Conservation (phyloP, 2,113 vertebrate species). For the Oncorhynchus keta region DNA sequence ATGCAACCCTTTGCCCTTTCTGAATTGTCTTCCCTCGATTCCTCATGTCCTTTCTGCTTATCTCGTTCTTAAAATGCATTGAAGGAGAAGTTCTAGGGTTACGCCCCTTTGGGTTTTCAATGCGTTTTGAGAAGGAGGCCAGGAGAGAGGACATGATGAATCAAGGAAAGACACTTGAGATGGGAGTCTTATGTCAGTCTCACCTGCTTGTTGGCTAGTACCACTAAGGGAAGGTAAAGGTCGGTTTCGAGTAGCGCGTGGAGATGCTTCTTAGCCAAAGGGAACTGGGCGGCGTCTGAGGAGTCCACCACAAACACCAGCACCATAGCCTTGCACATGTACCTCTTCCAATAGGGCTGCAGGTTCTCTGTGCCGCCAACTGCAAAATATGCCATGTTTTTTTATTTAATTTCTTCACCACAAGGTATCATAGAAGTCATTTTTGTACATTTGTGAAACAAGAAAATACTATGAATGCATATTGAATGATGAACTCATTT, state of each 20-base stretch:
- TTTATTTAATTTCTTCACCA: not conserved
- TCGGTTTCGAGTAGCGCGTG: slow-evolving; percentile 78
- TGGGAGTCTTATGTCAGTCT: slow-evolving; percentile 25
- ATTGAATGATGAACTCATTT: not conserved
- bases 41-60: no score
- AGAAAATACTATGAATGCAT: not conserved
- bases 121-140: not conserved
- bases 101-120: no score
- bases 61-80: no score
- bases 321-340: slow-evolving; percentile 79
- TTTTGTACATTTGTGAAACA: not conserved
- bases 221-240: slow-evolving; percentile 82
- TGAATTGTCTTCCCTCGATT: no score
- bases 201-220: slow-evolving; percentile 97
- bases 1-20: no score
- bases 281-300: slow-evolving; percentile 76
- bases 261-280: slow-evolving; percentile 81
- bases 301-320: slow-evolving; percentile 92
- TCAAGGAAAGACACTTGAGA: not conserved
- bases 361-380: slow-evolving; percentile 87
- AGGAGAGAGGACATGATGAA: no score
- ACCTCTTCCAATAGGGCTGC: slow-evolving; percentile 82
- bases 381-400: slow-evolving; percentile 40
- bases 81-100: no score
- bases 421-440: not conserved